A percentile compares a stretch with the other conserved stretches of the same genome.
Conservation (phyloP, 2,113 vertebrate species). For the Rhizomys pruinosus region DNA sequence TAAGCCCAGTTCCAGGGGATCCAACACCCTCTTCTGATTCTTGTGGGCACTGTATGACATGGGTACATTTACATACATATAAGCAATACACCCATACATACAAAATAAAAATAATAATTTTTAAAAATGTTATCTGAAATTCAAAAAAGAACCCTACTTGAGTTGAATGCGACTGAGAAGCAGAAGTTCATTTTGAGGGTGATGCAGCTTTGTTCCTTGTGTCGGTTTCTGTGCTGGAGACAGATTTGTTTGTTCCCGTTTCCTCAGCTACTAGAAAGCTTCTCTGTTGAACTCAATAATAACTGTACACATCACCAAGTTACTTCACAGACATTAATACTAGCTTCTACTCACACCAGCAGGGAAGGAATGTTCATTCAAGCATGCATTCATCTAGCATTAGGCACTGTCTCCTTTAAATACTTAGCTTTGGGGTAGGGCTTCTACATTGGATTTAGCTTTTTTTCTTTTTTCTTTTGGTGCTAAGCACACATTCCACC, state of each 20-base stretch:
- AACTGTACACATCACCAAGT: neutral
- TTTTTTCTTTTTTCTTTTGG: no score
- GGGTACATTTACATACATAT: no score
- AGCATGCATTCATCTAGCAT: neutral
- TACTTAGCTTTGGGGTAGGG: neutral
- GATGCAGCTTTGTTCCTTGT: neutral
- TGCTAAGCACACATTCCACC: neutral
- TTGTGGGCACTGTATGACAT: no score
- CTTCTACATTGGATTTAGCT: constrained; percentile 17
- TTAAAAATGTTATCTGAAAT: no score
- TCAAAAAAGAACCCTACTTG: neutral
- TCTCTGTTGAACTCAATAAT: neutral
- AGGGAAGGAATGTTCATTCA: neutral
- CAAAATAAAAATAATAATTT: no score
- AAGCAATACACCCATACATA: no score
- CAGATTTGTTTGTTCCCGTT: neutral
- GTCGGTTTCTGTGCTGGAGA: neutral
- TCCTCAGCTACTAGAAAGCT: neutral
- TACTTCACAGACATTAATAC: neutral
- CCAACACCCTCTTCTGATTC: no score
- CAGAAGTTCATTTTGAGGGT: neutral
- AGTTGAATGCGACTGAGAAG: neutral
- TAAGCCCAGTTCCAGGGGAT: no score
- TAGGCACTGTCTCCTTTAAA: neutral
- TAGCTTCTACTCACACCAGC: neutral